These are phyloP conservation scores for Garra rufa DNA, from an alignment of 2,113 vertebrate genomes.

Conservation along the genomic window DNA sequence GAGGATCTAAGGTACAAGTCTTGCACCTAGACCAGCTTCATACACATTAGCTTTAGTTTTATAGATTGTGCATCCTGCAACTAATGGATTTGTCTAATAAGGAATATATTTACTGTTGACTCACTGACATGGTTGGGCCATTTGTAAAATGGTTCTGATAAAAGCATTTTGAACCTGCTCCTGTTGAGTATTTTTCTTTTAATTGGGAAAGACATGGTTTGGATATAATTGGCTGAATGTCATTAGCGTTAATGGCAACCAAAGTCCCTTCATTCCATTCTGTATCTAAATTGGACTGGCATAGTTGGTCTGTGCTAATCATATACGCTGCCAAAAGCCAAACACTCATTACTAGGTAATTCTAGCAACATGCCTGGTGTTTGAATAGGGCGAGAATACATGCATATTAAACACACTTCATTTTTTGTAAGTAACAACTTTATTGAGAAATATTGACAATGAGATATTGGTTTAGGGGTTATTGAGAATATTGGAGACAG, in stretches of 20 bases:
- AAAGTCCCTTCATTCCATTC: conserved; percentile 35
- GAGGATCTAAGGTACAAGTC: neutral
- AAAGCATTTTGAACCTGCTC: conserved; percentile 15
- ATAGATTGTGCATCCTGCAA: neutral
- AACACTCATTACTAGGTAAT: conserved; percentile 54
- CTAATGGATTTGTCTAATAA: conserved; percentile 30
- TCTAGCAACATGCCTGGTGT: conserved; percentile 12
- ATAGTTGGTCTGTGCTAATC: conserved; percentile 41
- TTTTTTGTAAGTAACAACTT: neutral
- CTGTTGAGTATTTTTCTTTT: conserved; percentile 44
- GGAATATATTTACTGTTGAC: conserved; percentile 46
- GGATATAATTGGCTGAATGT: conserved; percentile 50
- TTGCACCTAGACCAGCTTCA: neutral
- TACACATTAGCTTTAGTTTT: neutral
- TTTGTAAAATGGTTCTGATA: conserved; percentile 34
- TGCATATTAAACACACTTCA: neutral
- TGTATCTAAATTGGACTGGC: conserved; percentile 43
- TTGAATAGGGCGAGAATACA: conserved; percentile 12
- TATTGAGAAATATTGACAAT: neutral
- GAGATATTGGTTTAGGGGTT: neutral
- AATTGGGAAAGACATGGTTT: conserved; percentile 43
- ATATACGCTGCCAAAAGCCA: conserved; percentile 47
- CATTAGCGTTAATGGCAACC: conserved; percentile 46
- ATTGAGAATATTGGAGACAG: neutral
- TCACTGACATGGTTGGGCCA: conserved; percentile 18